Evolutionary conservation across 2,888 invertebrate species (phyloP), one percentile per base, ranked within the genome.

Genomic region (Terebella lapidaria): DNA sequence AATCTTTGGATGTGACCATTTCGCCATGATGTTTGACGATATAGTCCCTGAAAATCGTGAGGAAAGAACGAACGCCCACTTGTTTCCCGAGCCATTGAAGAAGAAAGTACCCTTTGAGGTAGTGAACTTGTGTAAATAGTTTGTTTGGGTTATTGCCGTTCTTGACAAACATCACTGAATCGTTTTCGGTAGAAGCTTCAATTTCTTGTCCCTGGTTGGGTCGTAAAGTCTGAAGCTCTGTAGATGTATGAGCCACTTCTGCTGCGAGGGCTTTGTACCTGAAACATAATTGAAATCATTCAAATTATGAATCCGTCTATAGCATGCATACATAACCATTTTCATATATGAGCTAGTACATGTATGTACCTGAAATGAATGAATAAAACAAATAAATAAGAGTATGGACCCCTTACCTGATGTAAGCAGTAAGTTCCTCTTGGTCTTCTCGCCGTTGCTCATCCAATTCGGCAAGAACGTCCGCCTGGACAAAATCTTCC

Each of bases 91-190:
- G 65, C 59, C 74, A 67, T 45, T 74, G 68, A 25, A 82, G 68
- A 10, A 82, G 70, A 59, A 82, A 81, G 66, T 78, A 82, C 2
- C 82, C 82, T 77, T 79, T 66, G 15, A 82, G 68, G 64, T 82
- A 82, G 66, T 82, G 82, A 18, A 82, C 77, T 62, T 82, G 81
- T 59, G 77, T 75, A 61, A 81, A 80, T 26, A 73, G 69, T 66
- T 81, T 82, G 3, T 77, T 72, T 4, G 79, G 75, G 49, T 80
- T 80, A 65, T 80, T 73, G 2, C 81, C 82, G 73, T 82, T 77
- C 60, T 75, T 78, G 1, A 79, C 72, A 70, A 65, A 75, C 27
- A 59, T 60, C 1, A 67, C 53, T 1, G 56, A 10, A 3, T 10
- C n/a, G 42, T 10, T 15, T 35, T 63, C 57, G 3, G 22, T 49